phyloP scores from a whole-genome alignment of 2,797 vertebrate species.

The Pseudopleuronectes americanus region DNA sequence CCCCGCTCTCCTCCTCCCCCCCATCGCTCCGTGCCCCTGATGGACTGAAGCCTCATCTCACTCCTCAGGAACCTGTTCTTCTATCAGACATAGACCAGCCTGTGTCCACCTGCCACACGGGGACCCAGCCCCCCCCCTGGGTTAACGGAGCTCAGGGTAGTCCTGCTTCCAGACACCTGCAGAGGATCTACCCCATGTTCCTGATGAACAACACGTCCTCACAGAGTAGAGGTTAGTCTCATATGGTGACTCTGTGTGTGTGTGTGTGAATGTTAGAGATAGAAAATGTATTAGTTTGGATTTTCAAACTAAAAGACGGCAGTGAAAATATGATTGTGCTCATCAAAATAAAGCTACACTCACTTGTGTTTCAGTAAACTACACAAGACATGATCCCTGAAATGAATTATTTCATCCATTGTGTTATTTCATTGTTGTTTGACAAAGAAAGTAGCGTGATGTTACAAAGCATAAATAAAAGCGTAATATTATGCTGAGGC shows the following conservation, averaged over 20 bases:
- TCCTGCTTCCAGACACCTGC: conserved; percentile 18
- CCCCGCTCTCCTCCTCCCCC: conserved; percentile 1
- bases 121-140: conserved; percentile 17
- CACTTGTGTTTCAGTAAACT: too few species aligned
- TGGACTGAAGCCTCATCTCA: not conserved
- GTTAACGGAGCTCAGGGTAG: not conserved
- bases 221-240: conserved; percentile 49
- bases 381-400: too few species aligned
- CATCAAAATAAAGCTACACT: too few species aligned
- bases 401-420: too few species aligned
- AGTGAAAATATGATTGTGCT: too few species aligned
- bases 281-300: too few species aligned
- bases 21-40: conserved; percentile 6
- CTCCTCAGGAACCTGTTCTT: not conserved
- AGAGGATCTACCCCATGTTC: conserved; percentile 65
- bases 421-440: not conserved
- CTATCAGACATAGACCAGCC: not conserved
- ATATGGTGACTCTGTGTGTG: not conserved
- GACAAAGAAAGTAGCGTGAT: not conserved
- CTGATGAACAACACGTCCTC: conserved; percentile 35
- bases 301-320: too few species aligned
- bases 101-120: conserved; percentile 7
- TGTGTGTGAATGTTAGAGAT: not conserved
- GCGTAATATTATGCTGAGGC: too few species aligned
- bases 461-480: too few species aligned